Evolutionary conservation across 1,140 invertebrate genomes (phyloP).

Genomic region (Calephelis nemesis): DNA sequence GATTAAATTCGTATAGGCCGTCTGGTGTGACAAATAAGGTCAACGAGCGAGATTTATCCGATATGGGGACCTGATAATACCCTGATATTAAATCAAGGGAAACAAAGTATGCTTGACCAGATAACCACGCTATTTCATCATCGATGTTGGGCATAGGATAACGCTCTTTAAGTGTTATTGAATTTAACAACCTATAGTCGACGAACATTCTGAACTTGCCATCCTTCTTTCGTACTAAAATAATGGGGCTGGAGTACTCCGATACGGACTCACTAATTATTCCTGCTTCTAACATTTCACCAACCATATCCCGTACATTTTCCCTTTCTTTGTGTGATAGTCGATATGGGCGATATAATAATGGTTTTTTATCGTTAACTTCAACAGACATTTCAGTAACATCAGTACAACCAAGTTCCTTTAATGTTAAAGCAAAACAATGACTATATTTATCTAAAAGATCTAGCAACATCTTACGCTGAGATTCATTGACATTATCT

Average conservation of each 20-base stretch:
- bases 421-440: conserved; percentile 35
- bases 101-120: conserved; percentile 27
- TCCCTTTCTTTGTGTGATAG: conserved; percentile 15
- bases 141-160: conserved; percentile 35
- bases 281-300: conserved; percentile 26
- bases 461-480: conserved; percentile 1
- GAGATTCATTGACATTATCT: not conserved
- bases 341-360: conserved; percentile 26
- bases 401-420: conserved; percentile 37
- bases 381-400: conserved; percentile 37
- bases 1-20: not conserved
- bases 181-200: conserved; percentile 33
- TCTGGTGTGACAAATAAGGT: conserved; percentile 27
- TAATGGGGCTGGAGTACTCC: conserved; percentile 38
- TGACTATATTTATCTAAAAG: conserved; percentile 23
- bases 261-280: conserved; percentile 58
- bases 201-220: conserved; percentile 27
- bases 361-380: conserved; percentile 31
- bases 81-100: conserved; percentile 30
- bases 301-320: conserved; percentile 7
- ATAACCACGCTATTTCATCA: conserved; percentile 29
- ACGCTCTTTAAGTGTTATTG: conserved; percentile 31
- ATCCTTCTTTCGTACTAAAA: conserved; percentile 39
- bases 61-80: conserved; percentile 34
- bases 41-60: not conserved